Percentiles rank a stretch among this genome's conserved stretches.
These are phyloP conservation scores for Calephelis virginiensis DNA, from an alignment of 1,140 invertebrate genomes.

Conservation along the genomic window DNA sequence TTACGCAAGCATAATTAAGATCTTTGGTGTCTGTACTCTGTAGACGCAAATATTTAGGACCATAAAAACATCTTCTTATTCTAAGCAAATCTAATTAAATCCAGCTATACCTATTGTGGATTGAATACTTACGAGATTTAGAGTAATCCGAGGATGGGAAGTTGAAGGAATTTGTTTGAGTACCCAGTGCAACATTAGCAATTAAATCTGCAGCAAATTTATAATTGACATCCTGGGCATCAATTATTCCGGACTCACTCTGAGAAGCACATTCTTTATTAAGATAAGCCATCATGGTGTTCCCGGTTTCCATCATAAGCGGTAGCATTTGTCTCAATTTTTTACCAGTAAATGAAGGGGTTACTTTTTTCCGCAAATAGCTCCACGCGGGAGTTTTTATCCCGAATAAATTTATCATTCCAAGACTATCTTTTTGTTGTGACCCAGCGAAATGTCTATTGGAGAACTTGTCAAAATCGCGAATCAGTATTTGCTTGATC, in stretches of 20 bases:
- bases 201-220: conserved; percentile 78
- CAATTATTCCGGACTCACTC: conserved; percentile 51
- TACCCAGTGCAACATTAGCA: conserved; percentile 76
- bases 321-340: conserved; percentile 33
- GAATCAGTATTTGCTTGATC: conserved; percentile 48
- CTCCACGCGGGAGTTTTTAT: conserved; percentile 31
- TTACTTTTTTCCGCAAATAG: conserved; percentile 29
- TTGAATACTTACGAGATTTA: conserved; percentile 59
- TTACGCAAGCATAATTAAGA: too few species aligned
- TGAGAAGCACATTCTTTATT: conserved; percentile 12
- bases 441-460: conserved; percentile 33
- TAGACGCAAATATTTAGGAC: too few species aligned
- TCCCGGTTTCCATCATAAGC: conserved; percentile 28
- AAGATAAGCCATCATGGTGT: conserved; percentile 33
- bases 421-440: conserved; percentile 30
- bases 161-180: conserved; percentile 74
- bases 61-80: too few species aligned
- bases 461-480: conserved; percentile 47
- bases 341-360: conserved; percentile 19
- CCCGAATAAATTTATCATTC: conserved; percentile 33
- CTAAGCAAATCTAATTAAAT: too few species aligned
- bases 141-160: conserved; percentile 57
- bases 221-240: conserved; percentile 46
- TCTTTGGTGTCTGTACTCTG: too few species aligned
- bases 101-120: too few species aligned